A percentile compares a stretch with the other conserved stretches of the same genome.
These are phyloP conservation scores for Alviniconcha strummeri DNA, from an alignment of 2,888 invertebrate species.

Conservation along the genomic window DNA sequence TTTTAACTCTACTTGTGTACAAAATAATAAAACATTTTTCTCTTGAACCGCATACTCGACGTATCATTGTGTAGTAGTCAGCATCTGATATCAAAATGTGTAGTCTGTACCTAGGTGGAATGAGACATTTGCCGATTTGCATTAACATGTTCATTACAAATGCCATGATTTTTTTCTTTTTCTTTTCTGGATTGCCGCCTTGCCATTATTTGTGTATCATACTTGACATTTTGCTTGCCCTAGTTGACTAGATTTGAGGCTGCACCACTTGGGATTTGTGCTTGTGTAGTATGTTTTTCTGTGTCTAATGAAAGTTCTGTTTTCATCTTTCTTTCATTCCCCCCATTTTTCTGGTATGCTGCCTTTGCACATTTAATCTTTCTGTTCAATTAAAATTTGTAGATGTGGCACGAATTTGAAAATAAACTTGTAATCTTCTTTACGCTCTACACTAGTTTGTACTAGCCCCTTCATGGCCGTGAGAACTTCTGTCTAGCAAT, in stretches of 20 bases:
- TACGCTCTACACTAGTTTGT: constrained; percentile 34
- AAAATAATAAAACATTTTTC: constrained; percentile 17
- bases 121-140: constrained; percentile 12
- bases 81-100: constrained; percentile 15
- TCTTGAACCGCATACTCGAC: constrained; percentile 23
- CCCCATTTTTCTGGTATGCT: constrained; percentile 34
- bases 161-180: neutral
- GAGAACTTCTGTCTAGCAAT: constrained; percentile 9
- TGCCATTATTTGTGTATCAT: constrained; percentile 22
- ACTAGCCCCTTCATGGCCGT: constrained; percentile 30
- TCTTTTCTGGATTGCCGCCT: constrained; percentile 17
- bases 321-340: constrained; percentile 23
- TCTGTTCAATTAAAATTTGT: constrained; percentile 34
- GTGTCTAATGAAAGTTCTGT: constrained; percentile 26
- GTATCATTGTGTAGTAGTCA: constrained; percentile 15
- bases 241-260: constrained; percentile 29
- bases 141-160: constrained; percentile 24
- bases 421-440: constrained; percentile 35
- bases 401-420: constrained; percentile 37
- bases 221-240: constrained; percentile 29
- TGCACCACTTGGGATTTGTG: constrained; percentile 33
- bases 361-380: constrained; percentile 37
- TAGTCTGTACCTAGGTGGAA: constrained; percentile 26
- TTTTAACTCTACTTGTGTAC: constrained; percentile 20
- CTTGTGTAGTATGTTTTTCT: constrained; percentile 33